phyloP scores from a whole-genome alignment of 2,113 vertebrate species.

The Atrichornis clamosus region DNA sequence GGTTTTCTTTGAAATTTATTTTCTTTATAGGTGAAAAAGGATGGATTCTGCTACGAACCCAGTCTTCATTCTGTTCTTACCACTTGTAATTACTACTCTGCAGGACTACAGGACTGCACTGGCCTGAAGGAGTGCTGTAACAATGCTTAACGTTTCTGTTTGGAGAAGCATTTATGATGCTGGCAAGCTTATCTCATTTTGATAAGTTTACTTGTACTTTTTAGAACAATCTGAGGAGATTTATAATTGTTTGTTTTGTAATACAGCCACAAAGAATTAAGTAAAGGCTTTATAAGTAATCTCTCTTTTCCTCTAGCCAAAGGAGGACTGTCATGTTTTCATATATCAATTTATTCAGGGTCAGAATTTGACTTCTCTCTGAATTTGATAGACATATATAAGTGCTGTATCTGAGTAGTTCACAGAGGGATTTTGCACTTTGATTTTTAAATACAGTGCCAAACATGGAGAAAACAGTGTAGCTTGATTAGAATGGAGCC shows the following conservation, averaged over 20 bases:
- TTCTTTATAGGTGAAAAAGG: background rate
- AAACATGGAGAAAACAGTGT: background rate
- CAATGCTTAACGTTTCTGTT: background rate
- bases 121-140: background rate
- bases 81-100: background rate
- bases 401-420: background rate
- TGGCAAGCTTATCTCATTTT: slow-evolving; percentile 18
- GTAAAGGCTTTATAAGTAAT: background rate
- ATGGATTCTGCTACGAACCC: background rate
- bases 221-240: slow-evolving; percentile 13
- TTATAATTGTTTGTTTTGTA: slow-evolving; percentile 24
- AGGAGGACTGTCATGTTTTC: background rate
- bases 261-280: slow-evolving; percentile 14
- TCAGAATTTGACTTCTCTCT: background rate
- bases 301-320: background rate
- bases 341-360: background rate
- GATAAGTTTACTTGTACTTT: background rate
- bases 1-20: background rate
- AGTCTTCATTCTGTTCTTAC: background rate
- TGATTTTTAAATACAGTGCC: slow-evolving; percentile 3
- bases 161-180: background rate
- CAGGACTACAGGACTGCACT: background rate
- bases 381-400: background rate
- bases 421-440: background rate
- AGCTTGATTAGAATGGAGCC: background rate